Evolutionary conservation across 2,888 invertebrate genomes (phyloP).

Genomic region (Xanthostigma xanthostigma): DNA sequence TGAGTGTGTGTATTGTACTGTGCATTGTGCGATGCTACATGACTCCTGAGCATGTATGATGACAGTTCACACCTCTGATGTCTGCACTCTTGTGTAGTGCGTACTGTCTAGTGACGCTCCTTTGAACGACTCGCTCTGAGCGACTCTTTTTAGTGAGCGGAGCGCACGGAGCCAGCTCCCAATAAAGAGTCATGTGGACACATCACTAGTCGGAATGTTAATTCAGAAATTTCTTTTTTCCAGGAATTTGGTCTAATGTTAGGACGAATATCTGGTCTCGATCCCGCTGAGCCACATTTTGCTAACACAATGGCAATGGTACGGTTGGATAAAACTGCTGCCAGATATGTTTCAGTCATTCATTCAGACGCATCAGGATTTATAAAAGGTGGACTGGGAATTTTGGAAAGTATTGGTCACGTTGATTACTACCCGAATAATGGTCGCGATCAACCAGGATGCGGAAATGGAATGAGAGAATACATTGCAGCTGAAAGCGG

Average conservation of each 20-base stretch:
- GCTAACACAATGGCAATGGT: slow-evolving; percentile 64
- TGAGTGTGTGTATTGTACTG: too few species aligned
- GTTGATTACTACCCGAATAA: slow-evolving; percentile 89
- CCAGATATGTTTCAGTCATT: slow-evolving; percentile 76
- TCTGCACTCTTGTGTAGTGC: too few species aligned
- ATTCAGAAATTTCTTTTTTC: slow-evolving; percentile 16
- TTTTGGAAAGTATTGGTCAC: slow-evolving; percentile 69
- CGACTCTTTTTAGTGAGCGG: too few species aligned
- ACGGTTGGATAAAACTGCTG: slow-evolving; percentile 73
- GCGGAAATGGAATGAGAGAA: slow-evolving; percentile 40
- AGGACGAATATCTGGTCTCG: slow-evolving; percentile 72
- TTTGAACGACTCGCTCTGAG: too few species aligned
- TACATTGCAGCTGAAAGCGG: slow-evolving; percentile 47
- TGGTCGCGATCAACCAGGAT: slow-evolving; percentile 65
- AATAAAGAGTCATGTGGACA: too few species aligned
- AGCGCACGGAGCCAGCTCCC: too few species aligned
- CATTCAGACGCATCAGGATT: slow-evolving; percentile 76
- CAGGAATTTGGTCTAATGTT: slow-evolving; percentile 51
- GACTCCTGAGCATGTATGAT: too few species aligned
- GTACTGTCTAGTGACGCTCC: too few species aligned
- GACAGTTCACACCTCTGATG: too few species aligned
- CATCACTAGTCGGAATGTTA: too few species aligned
- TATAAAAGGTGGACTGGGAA: slow-evolving; percentile 64
- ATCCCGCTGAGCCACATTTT: slow-evolving; percentile 88
- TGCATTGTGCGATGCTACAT: too few species aligned